Evolutionary conservation across 2,888 invertebrate species (phyloP).

Genomic region (Dicyrtomina minuta): DNA sequence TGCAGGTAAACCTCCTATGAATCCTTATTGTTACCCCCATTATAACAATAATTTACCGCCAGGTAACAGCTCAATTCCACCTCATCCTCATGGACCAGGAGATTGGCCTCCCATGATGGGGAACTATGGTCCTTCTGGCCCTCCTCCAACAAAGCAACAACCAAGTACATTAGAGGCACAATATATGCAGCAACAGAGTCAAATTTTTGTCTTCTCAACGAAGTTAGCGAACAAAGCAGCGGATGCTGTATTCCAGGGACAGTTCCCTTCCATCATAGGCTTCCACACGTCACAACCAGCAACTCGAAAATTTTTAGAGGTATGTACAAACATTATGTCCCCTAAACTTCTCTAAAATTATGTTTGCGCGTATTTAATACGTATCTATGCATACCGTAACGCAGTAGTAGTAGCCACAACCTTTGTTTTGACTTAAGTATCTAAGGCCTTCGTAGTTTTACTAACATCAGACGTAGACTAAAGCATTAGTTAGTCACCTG

Average conservation of each 20-base stretch:
- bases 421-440: no score
- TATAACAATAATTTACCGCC: slow-evolving; percentile 53
- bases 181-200: slow-evolving; percentile 93
- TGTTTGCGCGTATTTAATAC: no score
- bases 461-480: no score
- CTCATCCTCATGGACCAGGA: slow-evolving; percentile 46
- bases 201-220: slow-evolving; percentile 96
- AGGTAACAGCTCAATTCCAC: slow-evolving; percentile 44
- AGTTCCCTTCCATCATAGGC: slow-evolving; percentile 87
- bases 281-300: slow-evolving; percentile 94
- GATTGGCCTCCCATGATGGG: slow-evolving; percentile 39
- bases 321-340: slow-evolving; percentile 55
- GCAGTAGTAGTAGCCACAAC: no score
- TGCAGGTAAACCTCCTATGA: slow-evolving; percentile 53
- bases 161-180: slow-evolving; percentile 76
- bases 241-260: slow-evolving; percentile 84
- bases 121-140: slow-evolving; percentile 42
- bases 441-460: no score
- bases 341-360: slow-evolving; percentile 35
- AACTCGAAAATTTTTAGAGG: slow-evolving; percentile 92
- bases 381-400: no score
- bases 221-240: slow-evolving; percentile 91
- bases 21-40: slow-evolving; percentile 51
- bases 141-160: slow-evolving; percentile 62
- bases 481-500: slow-evolving; percentile 18